These are phyloP conservation scores for Colletes gigas DNA, from an alignment of 1,140 invertebrate species.

Conservation along the genomic window DNA sequence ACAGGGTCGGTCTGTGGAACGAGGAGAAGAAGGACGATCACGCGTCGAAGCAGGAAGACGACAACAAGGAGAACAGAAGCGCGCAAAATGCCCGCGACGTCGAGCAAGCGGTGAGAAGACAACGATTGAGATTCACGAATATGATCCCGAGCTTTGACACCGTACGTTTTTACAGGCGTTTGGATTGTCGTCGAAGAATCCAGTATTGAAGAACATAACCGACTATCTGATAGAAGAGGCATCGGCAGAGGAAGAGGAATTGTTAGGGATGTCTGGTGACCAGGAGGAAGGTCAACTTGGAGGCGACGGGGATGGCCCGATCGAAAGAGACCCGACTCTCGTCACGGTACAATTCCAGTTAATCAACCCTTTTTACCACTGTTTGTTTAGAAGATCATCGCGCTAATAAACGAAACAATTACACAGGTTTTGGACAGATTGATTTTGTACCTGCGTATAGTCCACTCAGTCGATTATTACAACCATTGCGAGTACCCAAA, in stretches of 20 bases:
- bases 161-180: conserved; percentile 81
- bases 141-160: not conserved
- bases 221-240: conserved; percentile 99
- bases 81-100: conserved; percentile 62
- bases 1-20: conserved; percentile 90
- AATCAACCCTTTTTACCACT: not conserved
- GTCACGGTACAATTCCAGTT: conserved; percentile 83
- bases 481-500: conserved; percentile 99
- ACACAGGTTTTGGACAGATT: conserved; percentile 89
- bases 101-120: conserved; percentile 72
- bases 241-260: conserved; percentile 98
- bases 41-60: conserved; percentile 49
- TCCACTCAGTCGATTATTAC: conserved; percentile 99
- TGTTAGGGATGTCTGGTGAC: conserved; percentile 88
- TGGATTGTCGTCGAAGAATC: conserved; percentile 94
- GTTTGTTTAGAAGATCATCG: no score
- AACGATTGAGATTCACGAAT: no score
- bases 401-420: no score
- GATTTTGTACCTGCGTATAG: conserved; percentile 96
- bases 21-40: conserved; percentile 79
- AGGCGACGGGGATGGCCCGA: conserved; percentile 82
- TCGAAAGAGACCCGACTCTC: conserved; percentile 91
- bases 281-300: conserved; percentile 82
- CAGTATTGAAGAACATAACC: conserved; percentile 97
- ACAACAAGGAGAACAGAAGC: conserved; percentile 66